phyloP scores from a whole-genome alignment of 2,797 vertebrate species.

The Delichon dasypus region DNA sequence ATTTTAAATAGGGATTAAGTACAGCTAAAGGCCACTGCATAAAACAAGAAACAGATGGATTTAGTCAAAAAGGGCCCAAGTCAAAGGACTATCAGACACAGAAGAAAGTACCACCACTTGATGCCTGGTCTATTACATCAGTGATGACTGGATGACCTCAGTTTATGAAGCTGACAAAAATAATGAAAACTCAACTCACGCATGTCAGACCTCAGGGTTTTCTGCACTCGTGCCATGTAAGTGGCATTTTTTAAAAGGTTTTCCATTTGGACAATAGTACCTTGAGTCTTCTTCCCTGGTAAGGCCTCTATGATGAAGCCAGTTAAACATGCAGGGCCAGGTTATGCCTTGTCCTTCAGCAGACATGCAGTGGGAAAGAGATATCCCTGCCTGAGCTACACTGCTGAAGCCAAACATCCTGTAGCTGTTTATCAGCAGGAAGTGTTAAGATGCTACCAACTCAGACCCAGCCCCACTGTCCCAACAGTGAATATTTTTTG shows the following conservation, averaged over 20 bases:
- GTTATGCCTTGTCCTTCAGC: not conserved
- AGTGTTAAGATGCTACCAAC: not conserved
- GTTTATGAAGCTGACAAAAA: not conserved
- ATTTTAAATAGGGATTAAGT: not conserved
- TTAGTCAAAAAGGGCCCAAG: not conserved
- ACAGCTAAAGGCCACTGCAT: not conserved
- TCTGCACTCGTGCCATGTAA: not conserved
- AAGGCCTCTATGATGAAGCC: not conserved
- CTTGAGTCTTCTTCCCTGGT: not conserved
- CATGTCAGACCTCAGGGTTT: not conserved
- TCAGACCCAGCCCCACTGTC: not conserved
- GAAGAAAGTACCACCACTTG: not conserved
- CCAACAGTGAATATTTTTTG: not conserved
- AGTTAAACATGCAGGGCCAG: not conserved
- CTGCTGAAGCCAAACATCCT: not conserved
- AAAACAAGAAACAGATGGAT: not conserved
- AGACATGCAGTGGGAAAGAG: not conserved
- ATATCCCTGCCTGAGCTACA: not conserved
- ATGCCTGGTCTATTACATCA: not conserved
- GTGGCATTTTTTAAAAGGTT: not conserved
- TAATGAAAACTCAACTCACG: fast-evolving
- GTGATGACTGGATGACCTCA: not conserved
- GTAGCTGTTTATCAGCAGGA: not conserved
- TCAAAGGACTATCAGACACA: not conserved
- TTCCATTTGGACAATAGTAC: not conserved